These are phyloP conservation scores for Nibea albiflora DNA, from an alignment of 2,113 vertebrate genomes.

Conservation along the genomic window DNA sequence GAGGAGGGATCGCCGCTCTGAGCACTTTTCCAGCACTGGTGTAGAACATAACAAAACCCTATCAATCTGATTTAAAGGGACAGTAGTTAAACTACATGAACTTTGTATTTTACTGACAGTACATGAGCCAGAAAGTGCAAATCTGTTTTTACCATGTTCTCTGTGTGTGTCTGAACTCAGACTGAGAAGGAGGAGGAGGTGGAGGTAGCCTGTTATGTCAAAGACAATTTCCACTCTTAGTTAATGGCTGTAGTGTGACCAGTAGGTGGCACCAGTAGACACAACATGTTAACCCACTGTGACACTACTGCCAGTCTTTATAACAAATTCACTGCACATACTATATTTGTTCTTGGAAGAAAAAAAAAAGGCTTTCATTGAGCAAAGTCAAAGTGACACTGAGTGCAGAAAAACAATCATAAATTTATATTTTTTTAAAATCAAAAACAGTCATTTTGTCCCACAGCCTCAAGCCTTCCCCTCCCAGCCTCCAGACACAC, in stretches of 20 bases:
- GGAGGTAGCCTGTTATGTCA: background rate
- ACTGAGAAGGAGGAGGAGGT: background rate
- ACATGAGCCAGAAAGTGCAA: background rate
- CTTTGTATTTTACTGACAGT: background rate
- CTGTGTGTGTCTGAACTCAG: background rate
- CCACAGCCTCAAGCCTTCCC: background rate
- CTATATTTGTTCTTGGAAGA: too few species aligned
- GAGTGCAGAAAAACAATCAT: too few species aligned
- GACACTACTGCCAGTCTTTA: too few species aligned
- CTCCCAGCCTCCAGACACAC: background rate
- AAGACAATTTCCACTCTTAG: background rate
- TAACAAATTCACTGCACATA: background rate
- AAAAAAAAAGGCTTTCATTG: too few species aligned
- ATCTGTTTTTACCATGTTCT: background rate
- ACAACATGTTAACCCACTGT: background rate
- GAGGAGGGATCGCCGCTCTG: too few species aligned
- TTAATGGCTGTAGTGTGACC: background rate
- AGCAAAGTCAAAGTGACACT: too few species aligned
- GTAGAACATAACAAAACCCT: too few species aligned
- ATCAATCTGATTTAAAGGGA: too few species aligned
- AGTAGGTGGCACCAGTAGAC: constrained; percentile 15
- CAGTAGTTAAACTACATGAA: too few species aligned
- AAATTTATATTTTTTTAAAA: too few species aligned
- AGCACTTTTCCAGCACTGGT: too few species aligned
- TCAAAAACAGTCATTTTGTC: background rate